Base-by-base conservation (phyloP, 2,797 vertebrate genomes). In the Pipistrellus kuhlii region DNA sequence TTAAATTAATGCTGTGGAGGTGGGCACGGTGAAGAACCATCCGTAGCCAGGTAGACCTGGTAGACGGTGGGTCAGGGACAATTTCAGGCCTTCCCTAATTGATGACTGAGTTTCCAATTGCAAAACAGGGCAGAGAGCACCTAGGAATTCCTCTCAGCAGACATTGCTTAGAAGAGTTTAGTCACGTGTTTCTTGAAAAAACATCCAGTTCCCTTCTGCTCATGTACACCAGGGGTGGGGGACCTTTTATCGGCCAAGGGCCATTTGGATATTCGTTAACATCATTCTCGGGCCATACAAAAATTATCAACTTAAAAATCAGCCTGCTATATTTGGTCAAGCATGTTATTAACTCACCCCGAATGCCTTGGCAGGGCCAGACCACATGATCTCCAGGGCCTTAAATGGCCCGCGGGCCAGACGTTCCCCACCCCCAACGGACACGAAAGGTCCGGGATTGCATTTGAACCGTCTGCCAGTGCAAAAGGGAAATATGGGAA, bases 401-500 rank as follows among this genome's bases (percentile, higher is more conserved):
- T 57, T 57, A 25, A 57, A 11, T 57, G 55, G 55, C 21, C 8
- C 55, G 8, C 5, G 27, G 59, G 27, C 59, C 59, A 5, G 59
- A 62, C 59, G 6, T 30, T 15, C 59, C 59, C 27, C 59, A 30
- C 59, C 59, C 59, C 59, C 30, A 13, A 13, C 27, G 25, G 12
- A 59, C 57, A 30, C 2, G 2, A 6, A 85, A 55, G 44, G 66
- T 69, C 41, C 66, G 57, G 41, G 27, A 57, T 66, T 91, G 23
- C 35, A 53, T 76, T 57, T 80, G 53, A 88, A 90, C 9, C 76
- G 80, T 68, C 53, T 41, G 35, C 41, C 32, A 85, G 13, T 10
- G 46, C 53, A 38, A 71, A 85, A 78, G 77, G 77, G 84, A 94
- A 94, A 88, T 72, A 75, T 88, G 71, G 53, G 92, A 90, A 83